Evolutionary conservation across 2,113 vertebrate species (phyloP).

Genomic region (Rhinichthys klamathensis): DNA sequence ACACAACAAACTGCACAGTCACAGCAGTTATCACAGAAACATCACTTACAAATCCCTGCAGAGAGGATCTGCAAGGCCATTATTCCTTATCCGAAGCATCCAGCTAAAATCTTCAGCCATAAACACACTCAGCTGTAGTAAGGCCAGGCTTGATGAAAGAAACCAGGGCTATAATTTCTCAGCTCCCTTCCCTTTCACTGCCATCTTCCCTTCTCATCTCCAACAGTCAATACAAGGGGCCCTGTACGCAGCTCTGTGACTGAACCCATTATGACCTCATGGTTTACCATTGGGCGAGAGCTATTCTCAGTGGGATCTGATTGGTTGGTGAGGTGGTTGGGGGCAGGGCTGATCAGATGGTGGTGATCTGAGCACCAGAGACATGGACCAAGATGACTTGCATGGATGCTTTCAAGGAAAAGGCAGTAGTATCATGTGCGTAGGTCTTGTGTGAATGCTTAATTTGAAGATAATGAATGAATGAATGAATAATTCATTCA

Average conservation of each 20-base stretch:
- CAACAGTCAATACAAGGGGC: constrained; percentile 44
- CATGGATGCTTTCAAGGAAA: constrained; percentile 11
- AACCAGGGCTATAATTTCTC: constrained; percentile 20
- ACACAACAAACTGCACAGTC: constrained; percentile 40
- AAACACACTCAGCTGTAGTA: constrained; percentile 5
- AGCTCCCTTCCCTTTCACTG: constrained; percentile 25
- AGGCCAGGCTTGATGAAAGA: constrained; percentile 19
- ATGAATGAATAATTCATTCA: too few relatives aligned
- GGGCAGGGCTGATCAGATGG: constrained; percentile 37
- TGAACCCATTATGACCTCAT: constrained; percentile 27
- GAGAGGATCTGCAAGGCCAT: constrained; percentile 47
- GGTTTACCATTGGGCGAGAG: constrained; percentile 19
- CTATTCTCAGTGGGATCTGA: constrained; percentile 10
- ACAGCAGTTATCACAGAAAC: constrained; percentile 8
- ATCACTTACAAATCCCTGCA: constrained; percentile 44
- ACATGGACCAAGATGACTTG: constrained; percentile 1
- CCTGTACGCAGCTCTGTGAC: constrained; percentile 28
- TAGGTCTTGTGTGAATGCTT: background rate
- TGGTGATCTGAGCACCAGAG: constrained; percentile 17
- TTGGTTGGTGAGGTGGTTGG: constrained; percentile 15
- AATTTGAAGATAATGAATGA: too few relatives aligned
- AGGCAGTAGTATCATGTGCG: background rate
- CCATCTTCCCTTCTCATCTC: constrained; percentile 42
- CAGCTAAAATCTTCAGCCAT: constrained; percentile 12
- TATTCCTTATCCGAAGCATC: constrained; percentile 22